Conservation (phyloP, 2,888 invertebrate genomes). For the Chesias legatella region DNA sequence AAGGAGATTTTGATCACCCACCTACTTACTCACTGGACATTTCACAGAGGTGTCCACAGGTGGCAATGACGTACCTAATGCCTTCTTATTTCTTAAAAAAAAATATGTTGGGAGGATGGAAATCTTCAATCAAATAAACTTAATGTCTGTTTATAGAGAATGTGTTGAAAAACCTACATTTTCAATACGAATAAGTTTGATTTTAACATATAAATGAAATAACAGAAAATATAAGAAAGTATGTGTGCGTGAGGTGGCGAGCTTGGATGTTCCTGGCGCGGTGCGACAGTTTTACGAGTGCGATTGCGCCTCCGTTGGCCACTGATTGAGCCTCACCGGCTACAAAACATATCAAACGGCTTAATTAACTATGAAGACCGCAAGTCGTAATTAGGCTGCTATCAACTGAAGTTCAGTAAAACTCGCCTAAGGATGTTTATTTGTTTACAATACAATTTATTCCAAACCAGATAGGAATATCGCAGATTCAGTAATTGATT, state of each 20-base stretch:
- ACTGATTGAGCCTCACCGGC: conserved; percentile 39
- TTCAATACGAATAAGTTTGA: too few species aligned
- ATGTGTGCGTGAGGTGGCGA: conserved; percentile 8
- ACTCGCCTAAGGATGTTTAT: conserved; percentile 30
- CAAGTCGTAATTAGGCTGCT: conserved; percentile 31
- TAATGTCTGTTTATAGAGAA: too few species aligned
- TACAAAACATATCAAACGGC: conserved; percentile 42
- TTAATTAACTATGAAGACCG: conserved; percentile 46
- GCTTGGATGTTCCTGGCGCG: conserved; percentile 23
- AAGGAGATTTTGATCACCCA: conserved; percentile 16
- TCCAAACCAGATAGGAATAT: conserved; percentile 42
- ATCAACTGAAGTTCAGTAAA: conserved; percentile 34
- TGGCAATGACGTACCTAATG: too few species aligned
- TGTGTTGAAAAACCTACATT: too few species aligned
- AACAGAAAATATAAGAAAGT: background rate
- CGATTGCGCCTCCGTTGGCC: conserved; percentile 33
- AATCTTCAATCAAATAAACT: too few species aligned
- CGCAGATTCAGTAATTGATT: conserved; percentile 60
- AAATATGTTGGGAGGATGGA: too few species aligned
- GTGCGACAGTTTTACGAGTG: conserved; percentile 43
- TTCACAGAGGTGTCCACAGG: too few species aligned
- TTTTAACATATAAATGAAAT: too few species aligned
- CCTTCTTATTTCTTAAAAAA: too few species aligned
- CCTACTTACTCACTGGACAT: conserved; percentile 27
- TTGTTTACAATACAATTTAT: conserved; percentile 48